Evolutionary conservation across 2,113 vertebrate species (phyloP).

Genomic region (Callospermophilus lateralis): DNA sequence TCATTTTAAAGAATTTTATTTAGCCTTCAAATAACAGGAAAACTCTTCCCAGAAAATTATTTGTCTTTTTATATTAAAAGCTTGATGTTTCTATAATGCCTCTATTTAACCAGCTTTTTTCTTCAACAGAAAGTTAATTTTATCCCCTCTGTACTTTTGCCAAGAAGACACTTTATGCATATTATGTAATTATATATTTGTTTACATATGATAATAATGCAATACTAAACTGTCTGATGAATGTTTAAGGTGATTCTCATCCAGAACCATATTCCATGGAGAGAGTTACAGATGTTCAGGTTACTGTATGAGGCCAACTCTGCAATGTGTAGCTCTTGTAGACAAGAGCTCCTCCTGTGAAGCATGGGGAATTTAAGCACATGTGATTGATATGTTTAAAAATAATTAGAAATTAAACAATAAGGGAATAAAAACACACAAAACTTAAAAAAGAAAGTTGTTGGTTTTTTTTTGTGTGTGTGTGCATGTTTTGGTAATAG

Average conservation of each 20-base stretch:
- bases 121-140: slow-evolving; percentile 56
- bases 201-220: slow-evolving; percentile 77
- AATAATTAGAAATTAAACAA: slow-evolving; percentile 58
- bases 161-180: slow-evolving; percentile 76
- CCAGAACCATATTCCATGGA: slow-evolving; percentile 49
- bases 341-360: slow-evolving; percentile 55
- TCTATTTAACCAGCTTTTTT: slow-evolving; percentile 43
- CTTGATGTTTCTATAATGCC: slow-evolving; percentile 65
- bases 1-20: slow-evolving; percentile 56
- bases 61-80: slow-evolving; percentile 56
- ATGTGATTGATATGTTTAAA: slow-evolving; percentile 63
- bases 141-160: slow-evolving; percentile 73
- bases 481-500: too few relatives aligned
- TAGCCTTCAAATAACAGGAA: slow-evolving; percentile 58
- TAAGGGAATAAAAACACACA: background rate
- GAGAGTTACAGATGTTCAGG: slow-evolving; percentile 75
- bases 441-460: background rate
- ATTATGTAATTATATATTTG: slow-evolving; percentile 79
- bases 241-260: slow-evolving; percentile 59
- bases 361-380: background rate
- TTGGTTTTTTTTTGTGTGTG: too few relatives aligned
- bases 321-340: slow-evolving; percentile 61
- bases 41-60: slow-evolving; percentile 45
- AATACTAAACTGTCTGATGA: slow-evolving; percentile 74
- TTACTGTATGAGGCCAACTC: slow-evolving; percentile 58